Evolutionary conservation across 2,797 vertebrate species (phyloP).

Genomic region (Micrastur ruficollis): DNA sequence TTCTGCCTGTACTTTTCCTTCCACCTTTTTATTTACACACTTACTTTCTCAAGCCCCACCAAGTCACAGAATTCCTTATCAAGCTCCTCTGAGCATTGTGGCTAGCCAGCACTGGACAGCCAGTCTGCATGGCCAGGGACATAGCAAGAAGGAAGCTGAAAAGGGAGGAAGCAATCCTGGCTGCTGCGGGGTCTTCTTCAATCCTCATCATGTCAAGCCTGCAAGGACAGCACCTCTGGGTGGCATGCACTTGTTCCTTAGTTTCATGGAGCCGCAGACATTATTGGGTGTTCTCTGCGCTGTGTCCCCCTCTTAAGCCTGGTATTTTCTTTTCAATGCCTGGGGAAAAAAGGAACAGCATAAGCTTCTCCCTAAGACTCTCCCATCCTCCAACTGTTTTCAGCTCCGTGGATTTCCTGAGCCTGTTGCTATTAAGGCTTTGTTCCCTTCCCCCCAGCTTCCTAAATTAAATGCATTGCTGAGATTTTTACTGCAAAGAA

Average conservation of each 20-base stretch:
- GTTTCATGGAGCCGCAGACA: not conserved
- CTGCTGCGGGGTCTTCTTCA: not conserved
- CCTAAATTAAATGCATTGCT: constrained; percentile 29
- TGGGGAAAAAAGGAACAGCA: not conserved
- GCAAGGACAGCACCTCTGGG: not conserved
- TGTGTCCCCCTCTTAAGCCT: not conserved
- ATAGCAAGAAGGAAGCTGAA: not conserved
- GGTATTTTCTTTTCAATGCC: not conserved
- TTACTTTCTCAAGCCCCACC: not conserved
- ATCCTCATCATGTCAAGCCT: not conserved
- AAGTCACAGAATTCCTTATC: not conserved
- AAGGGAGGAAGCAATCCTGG: not conserved
- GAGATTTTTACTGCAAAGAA: constrained; percentile 47
- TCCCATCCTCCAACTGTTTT: constrained; percentile 18
- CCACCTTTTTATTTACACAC: not conserved
- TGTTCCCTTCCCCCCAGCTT: constrained; percentile 21
- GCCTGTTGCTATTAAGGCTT: constrained; percentile 15
- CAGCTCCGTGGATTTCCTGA: constrained; percentile 40
- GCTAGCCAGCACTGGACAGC: not conserved
- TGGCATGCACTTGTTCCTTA: not conserved
- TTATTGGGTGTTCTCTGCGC: not conserved
- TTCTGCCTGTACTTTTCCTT: not conserved
- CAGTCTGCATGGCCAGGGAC: not conserved
- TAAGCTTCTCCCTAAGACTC: not conserved
- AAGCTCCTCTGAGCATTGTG: not conserved